phyloP scores from a whole-genome alignment of 2,113 vertebrate genomes.

The Tinamus guttatus region DNA sequence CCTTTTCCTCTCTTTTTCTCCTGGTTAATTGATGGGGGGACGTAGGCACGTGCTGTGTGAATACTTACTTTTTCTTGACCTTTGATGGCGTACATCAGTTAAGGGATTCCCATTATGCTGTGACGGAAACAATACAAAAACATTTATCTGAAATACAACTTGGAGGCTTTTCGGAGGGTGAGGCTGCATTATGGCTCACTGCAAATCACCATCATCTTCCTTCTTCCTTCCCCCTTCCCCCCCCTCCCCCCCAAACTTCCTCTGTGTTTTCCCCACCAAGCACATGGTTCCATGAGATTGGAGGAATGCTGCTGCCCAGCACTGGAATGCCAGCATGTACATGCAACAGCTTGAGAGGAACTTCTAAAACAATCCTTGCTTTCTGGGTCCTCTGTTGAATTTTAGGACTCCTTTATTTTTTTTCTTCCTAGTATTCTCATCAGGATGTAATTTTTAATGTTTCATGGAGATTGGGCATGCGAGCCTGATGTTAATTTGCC shows the following conservation, averaged over 20 bases:
- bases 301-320: neutral
- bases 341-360: neutral
- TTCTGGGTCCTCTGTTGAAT: neutral
- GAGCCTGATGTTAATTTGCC: neutral
- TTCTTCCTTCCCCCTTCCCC: no score
- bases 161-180: neutral
- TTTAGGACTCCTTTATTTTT: neutral
- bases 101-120: neutral
- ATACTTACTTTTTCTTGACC: neutral
- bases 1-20: constrained; percentile 15
- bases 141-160: neutral
- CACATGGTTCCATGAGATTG: neutral
- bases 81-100: neutral
- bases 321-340: constrained; percentile 57
- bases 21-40: neutral
- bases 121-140: neutral
- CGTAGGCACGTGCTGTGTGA: neutral
- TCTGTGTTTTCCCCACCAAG: neutral
- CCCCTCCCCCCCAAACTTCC: neutral
- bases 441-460: neutral
- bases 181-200: constrained; percentile 4
- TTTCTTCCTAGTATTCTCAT: neutral
- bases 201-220: neutral
- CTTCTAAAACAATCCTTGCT: neutral
- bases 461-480: neutral